Conservation (phyloP, 1,140 invertebrate genomes). For the Macrobrachium nipponense region DNA sequence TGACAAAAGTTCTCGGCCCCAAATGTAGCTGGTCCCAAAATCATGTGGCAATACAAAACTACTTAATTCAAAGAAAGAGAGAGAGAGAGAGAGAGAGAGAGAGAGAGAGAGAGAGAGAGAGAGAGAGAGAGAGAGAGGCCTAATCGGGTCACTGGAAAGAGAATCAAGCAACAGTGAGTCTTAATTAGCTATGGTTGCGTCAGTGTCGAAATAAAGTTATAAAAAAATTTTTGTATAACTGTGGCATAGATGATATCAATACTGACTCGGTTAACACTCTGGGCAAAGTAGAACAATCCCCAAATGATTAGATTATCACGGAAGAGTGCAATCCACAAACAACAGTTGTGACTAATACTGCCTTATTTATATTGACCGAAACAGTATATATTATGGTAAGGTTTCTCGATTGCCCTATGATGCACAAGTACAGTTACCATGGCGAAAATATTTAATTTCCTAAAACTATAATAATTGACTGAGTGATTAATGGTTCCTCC, state of each 20-base stretch:
- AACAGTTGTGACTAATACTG: too few relatives aligned
- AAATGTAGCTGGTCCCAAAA: background rate
- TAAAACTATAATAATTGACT: too few relatives aligned
- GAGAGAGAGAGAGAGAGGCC: background rate
- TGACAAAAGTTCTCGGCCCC: background rate
- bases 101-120: background rate
- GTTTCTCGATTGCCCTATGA: too few relatives aligned
- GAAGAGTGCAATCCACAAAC: too few relatives aligned
- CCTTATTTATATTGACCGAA: too few relatives aligned
- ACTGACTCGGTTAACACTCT: too few relatives aligned
- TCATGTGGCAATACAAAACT: background rate
- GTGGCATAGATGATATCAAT: background rate
- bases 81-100: conserved; percentile 20
- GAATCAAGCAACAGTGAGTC: background rate
- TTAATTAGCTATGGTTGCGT: background rate
- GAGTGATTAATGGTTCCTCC: too few relatives aligned
- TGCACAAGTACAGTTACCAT: too few relatives aligned
- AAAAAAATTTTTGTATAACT: background rate
- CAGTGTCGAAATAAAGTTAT: background rate
- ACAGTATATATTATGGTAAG: too few relatives aligned
- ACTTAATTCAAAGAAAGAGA: background rate
- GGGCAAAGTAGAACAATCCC: too few relatives aligned
- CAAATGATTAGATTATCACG: too few relatives aligned
- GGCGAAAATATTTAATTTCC: too few relatives aligned
- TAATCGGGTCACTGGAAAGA: background rate